A percentile compares a stretch with the other conserved stretches of the same genome.
Conservation (phyloP, 2,797 vertebrate genomes). For the Enteromius mattozi region DNA sequence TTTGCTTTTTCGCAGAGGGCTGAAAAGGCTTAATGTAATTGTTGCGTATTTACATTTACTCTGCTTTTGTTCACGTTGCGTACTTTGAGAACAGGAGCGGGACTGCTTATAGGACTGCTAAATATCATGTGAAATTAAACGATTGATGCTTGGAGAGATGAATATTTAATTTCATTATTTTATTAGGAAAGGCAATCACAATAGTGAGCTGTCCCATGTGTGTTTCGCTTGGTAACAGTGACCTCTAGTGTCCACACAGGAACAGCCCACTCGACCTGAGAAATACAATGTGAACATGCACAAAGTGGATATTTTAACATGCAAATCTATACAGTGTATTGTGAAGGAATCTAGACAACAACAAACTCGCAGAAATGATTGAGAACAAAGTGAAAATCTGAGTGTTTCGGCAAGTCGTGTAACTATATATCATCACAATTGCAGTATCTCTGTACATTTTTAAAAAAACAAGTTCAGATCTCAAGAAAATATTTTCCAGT, state of each 20-base stretch:
- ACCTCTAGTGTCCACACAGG: slow-evolving; percentile 68
- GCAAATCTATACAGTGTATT: slow-evolving; percentile 6
- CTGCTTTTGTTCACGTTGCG: not conserved
- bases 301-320: not conserved
- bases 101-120: not conserved
- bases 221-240: slow-evolving; percentile 60
- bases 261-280: slow-evolving; percentile 12
- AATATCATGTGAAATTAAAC: not conserved
- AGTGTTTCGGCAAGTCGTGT: not conserved
- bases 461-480: not conserved
- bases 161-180: slow-evolving; percentile 13
- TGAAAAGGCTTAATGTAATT: slow-evolving; percentile 33
- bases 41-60: slow-evolving; percentile 4
- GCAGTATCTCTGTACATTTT: not conserved
- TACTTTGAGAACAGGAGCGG: not conserved
- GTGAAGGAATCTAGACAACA: not conserved
- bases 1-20: slow-evolving; percentile 45
- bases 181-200: slow-evolving; percentile 26
- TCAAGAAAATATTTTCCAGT: slow-evolving; percentile 21
- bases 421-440: not conserved
- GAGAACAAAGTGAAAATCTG: not conserved
- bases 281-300: slow-evolving; percentile 12
- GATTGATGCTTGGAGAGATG: not conserved
- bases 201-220: not conserved
- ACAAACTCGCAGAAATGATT: not conserved